Evolutionary conservation across 2,888 invertebrate species (phyloP).

Genomic region (Muschampia plurimacula): DNA sequence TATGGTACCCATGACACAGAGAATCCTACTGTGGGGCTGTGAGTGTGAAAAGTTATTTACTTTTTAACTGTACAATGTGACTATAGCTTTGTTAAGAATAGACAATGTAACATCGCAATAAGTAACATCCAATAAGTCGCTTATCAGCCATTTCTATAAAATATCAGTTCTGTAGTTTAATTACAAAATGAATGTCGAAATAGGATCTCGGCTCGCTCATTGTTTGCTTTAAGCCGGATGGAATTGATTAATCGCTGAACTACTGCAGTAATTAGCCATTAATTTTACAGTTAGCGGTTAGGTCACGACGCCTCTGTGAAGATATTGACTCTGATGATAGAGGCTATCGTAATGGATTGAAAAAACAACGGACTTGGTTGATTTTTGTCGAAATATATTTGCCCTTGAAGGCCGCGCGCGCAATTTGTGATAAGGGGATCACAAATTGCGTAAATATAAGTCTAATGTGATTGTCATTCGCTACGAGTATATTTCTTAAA

Average conservation of each 20-base stretch:
- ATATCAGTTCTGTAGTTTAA: constrained; percentile 47
- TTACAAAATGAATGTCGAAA: constrained; percentile 64
- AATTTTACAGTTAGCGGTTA: constrained; percentile 46
- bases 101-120: background rate
- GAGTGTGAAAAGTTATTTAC: too few relatives aligned
- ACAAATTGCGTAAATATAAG: constrained; percentile 9
- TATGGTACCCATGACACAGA: too few relatives aligned
- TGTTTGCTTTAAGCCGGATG: constrained; percentile 62
- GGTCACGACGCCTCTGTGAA: constrained; percentile 25
- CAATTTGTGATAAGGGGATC: background rate
- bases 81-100: background rate
- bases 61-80: too few relatives aligned
- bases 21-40: too few relatives aligned
- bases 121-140: background rate
- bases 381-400: constrained; percentile 23
- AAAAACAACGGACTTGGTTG: constrained; percentile 25
- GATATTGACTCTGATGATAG: constrained; percentile 32
- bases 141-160: background rate
- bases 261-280: constrained; percentile 54
- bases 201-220: constrained; percentile 57
- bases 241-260: constrained; percentile 62
- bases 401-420: constrained; percentile 21
- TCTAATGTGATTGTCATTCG: background rate
- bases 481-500: background rate
- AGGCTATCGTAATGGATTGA: constrained; percentile 12